Evolutionary conservation across 2,888 invertebrate genomes (phyloP), one percentile per base, ranked within the genome.

Genomic region (Melangyna quadrimaculata): DNA sequence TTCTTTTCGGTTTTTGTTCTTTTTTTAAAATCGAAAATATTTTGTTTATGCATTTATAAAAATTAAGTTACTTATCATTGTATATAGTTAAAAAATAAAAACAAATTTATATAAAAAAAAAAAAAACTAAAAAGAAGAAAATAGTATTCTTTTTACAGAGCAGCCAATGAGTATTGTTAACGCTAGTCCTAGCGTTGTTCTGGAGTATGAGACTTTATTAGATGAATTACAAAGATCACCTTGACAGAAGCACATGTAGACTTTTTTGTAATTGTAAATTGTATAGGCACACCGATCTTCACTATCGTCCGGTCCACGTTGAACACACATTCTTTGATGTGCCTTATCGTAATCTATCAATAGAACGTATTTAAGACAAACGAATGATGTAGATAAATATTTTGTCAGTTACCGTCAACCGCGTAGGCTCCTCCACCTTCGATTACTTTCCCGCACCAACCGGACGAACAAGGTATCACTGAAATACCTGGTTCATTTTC

Each of bases 361-460:
- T 12, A 19, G n/a, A 45, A 48, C 24, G 48, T 37, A 45, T 67
- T 27, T 55, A 51, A 22, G 27, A 32, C 22, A 29, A 40, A 24
- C n/a, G 51, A 37, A 59, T n/a, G n/a, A n/a, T n/a, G 61, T 59
- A 57, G 4, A 27, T 57, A 27, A 63, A 59, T 53, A 10, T 71
- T 19, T 17, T 24, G 9, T 29, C 1, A 37, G 88, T 91, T 92
- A 96, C 97, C 97, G 93, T 97, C 96, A 90, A 95, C 95, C 90
- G 96, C 95, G 88, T 95, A 94, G 65, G 95, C 93, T 88, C 95
- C 95, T 88, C 95, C 95, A 78, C 96, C 95, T 91, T 98, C 97
- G 43, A 97, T 94, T 67, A 97, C 95, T 93, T 98, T 98, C 27
- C 96, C 97, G 90, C 98, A 98, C 98, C 98, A 98, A 45, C 97